Evolutionary conservation across 92 coral and sea anemone genomes (phyloP).

Genomic region (Paragorgia papillata): DNA sequence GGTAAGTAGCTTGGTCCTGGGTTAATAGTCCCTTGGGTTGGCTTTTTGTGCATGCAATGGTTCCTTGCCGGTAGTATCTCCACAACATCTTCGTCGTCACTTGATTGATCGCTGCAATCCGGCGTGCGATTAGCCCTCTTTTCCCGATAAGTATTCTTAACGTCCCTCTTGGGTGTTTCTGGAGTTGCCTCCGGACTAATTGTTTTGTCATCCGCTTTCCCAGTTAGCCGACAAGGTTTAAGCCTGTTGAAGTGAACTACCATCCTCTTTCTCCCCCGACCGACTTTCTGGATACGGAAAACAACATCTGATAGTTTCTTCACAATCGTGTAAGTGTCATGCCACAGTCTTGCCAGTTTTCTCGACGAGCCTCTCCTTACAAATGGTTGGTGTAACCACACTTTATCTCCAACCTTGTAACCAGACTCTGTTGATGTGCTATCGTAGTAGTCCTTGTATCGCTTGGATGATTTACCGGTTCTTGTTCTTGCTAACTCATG

Average conservation of each 20-base stretch:
- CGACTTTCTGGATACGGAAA: slow-evolving; percentile 5
- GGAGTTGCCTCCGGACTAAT: neutral
- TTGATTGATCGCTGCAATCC: too few species aligned
- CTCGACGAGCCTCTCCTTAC: slow-evolving; percentile 1
- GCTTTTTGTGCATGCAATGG: too few species aligned
- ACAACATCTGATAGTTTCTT: slow-evolving; percentile 15
- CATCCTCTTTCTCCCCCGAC: neutral
- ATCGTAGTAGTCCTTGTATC: slow-evolving; percentile 36
- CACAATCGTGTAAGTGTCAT: neutral
- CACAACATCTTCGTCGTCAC: too few species aligned
- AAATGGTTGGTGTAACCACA: slow-evolving; percentile 17
- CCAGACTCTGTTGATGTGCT: neutral
- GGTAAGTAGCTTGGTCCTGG: too few species aligned
- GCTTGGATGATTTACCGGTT: neutral
- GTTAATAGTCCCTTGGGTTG: too few species aligned
- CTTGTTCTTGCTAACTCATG: neutral
- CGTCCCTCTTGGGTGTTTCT: neutral
- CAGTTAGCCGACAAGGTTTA: neutral
- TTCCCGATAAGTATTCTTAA: too few species aligned
- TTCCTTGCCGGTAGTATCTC: too few species aligned
- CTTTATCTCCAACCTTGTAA: slow-evolving; percentile 20
- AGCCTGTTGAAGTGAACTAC: slow-evolving; percentile 1
- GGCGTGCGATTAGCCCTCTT: too few species aligned
- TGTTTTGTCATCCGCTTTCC: too few species aligned
- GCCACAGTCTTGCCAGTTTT: slow-evolving; percentile 8